Base-by-base conservation (phyloP, 1,140 invertebrate species). In the Acarapis woodi region DNA sequence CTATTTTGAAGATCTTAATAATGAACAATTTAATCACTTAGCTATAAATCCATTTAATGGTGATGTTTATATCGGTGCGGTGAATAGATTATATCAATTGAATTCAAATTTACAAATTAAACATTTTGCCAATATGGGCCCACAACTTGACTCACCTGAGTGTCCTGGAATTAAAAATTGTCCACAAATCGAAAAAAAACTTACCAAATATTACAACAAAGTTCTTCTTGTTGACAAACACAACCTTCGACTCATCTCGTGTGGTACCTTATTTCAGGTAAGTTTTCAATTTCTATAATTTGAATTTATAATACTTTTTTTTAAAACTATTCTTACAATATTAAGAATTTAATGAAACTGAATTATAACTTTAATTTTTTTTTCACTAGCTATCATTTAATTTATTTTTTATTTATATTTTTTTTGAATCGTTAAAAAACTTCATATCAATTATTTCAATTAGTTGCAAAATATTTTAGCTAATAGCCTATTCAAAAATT, bases 201-300 rank as follows among this genome's bases (percentile, higher is more conserved):
- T 64, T 2, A 80, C 74, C 9, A 72, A 90, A 58, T 93, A 87
- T 57, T 70, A 77, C 43, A 94, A 90, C 61, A 96, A 94, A 57
- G 83, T 79, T 24, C 60, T 97, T 42, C 71, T 94, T 25, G 82
- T 94, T 44, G 80, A 94, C 60, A 79, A 87, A 50, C 71, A 70
- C 4, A 73, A 76, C 35, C 72, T n/a, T n/a, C 62, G 73, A n/a
- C 60, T 96, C n/a, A 87, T 96, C 43, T n/a, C n/a, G n/a, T n/a
- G n/a, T n/a, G n/a, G n/a, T n/a, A n/a, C 74, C 44, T 57, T 93
- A 22, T 79, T 76, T 45, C 67, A 67, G 48, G 87, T n/a, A n/a
- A n/a, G n/a, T n/a, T n/a, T n/a, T n/a, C n/a, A n/a, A n/a, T n/a
- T n/a, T n/a, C n/a, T n/a, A n/a, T n/a, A n/a, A n/a, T n/a, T n/a